Base-by-base conservation (phyloP, 2,113 vertebrate genomes). In the Limanda limanda region DNA sequence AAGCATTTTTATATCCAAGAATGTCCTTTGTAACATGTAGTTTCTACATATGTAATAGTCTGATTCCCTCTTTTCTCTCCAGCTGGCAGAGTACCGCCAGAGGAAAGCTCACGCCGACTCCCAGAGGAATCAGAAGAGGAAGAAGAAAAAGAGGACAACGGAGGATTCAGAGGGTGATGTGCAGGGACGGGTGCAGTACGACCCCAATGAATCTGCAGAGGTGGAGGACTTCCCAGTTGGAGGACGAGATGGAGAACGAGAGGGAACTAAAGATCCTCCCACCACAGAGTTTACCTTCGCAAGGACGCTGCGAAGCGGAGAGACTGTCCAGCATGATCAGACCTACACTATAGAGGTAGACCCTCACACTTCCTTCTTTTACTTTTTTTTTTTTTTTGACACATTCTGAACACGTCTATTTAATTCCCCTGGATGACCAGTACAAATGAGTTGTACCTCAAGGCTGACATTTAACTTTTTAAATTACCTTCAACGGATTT, bases 21-120 rank as follows among this genome's bases (percentile, higher is more conserved):
- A 65, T 24, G 1, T 40, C 2, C 1, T 71, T 47, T 35, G 47
- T 56, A 21, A 56, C 11, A 0, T 40, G 5, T 47, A 4, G 2
- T 12, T 55, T 21, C 4, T 21, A 13, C 31, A 23, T 70, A 2
- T 48, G 72, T 67, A 70, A 71, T n/a, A 21, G 3, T 11, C 4
- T 15, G 2, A 56, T 55, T 55, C n/a, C 27, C 1, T 59, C 25
- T 82, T 61, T 5, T 47, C 52, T 87, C 83, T 75, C 63, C 88
- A 99, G 98, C 92, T 99, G 93, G 97, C 97, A 73, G 95, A 98
- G 3, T 99, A 97, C 93, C 95, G 97, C 54, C 97, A 97, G 90
- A 96, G 93, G 83, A 98, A 97, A 89, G 97, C 97, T 7, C 94
- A 97, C n/a, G 90, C 91, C 0, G 96, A 96, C 90, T 94, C 95